These are phyloP conservation scores for Eristalis intricaria DNA, from an alignment of 2,888 invertebrate species.

Conservation along the genomic window DNA sequence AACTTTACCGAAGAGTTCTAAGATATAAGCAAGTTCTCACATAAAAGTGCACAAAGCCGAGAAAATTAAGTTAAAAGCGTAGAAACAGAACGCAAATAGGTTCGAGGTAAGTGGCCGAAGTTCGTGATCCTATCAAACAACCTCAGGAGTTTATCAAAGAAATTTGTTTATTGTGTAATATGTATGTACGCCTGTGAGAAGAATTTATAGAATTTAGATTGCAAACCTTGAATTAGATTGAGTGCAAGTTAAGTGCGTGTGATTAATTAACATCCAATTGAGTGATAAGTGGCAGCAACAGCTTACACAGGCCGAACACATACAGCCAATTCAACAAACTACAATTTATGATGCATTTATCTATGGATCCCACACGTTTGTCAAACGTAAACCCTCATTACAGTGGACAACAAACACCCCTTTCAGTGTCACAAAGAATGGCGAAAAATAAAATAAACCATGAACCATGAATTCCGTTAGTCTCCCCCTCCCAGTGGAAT, in stretches of 20 bases:
- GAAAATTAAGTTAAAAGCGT: background rate
- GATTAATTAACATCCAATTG: conserved; percentile 44
- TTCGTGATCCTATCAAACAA: background rate
- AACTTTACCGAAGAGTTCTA: background rate
- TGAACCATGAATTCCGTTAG: conserved; percentile 1
- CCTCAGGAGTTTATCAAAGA: background rate
- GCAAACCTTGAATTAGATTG: background rate
- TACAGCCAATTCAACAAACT: conserved; percentile 26
- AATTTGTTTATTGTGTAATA: conserved; percentile 49
- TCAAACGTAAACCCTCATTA: background rate
- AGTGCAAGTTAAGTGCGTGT: conserved; percentile 23
- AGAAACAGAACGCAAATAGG: background rate
- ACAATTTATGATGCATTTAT: conserved; percentile 30
- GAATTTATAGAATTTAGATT: conserved; percentile 8
- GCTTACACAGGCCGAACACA: conserved; percentile 1
- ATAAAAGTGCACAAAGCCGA: background rate
- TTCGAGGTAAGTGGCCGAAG: conserved; percentile 12
- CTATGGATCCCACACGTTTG: background rate
- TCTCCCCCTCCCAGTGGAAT: background rate
- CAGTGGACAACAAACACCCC: conserved; percentile 14
- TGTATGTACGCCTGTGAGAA: background rate
- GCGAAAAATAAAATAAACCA: background rate
- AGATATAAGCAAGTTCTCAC: background rate
- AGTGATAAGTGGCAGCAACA: conserved; percentile 18
- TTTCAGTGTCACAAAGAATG: background rate